Base-by-base conservation (phyloP, 2,797 vertebrate species). In the Macropus fuliginosus region DNA sequence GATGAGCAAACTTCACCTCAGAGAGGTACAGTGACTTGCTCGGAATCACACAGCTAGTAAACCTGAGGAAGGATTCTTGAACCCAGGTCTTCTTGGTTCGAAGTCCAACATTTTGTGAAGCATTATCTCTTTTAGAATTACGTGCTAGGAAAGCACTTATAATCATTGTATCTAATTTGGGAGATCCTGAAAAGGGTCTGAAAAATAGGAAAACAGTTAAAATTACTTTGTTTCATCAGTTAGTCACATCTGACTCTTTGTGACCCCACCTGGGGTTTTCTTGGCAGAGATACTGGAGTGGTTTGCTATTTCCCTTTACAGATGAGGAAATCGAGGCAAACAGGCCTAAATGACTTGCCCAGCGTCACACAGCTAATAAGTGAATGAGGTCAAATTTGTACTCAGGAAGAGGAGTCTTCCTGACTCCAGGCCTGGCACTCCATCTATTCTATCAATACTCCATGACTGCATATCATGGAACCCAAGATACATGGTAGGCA, bases 111-210 rank as follows among this genome's bases (percentile, higher is more conserved):
- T 74, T 6, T 92, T 55, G 28, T 46, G 96, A 91, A 18, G 28
- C 55, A 92, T 91, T 56, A 92, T n/a, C 40, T 91, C 56, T 93
- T 93, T 90, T 56, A 87, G 93, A 95, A 95, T 91, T 50, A 93
- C 27, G 40, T 46, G 74, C 74, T 87, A 87, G 9, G 21, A 81
- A 81, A 21, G 74, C 46, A 24, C 21, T 46, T 81, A 27, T 24
- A 46, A 81, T 87, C 40, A 46, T 4, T 46, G 40, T 87, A 9
- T 46, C 40, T 87, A 87, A 87, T 87, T 27, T 87, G 74, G 40
- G 40, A 87, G 40, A 87, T 46, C 40, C 40, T 87, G 3, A 87
- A 87, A 87, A 40, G 6, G 6, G n/a, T 46, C n/a, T 81, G n/a
- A 16, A 24, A 40, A 74, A 81, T 40, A 81, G 66, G n/a, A 40